Conservation (phyloP, 2,113 vertebrate genomes). For the Raphicerus campestris region DNA sequence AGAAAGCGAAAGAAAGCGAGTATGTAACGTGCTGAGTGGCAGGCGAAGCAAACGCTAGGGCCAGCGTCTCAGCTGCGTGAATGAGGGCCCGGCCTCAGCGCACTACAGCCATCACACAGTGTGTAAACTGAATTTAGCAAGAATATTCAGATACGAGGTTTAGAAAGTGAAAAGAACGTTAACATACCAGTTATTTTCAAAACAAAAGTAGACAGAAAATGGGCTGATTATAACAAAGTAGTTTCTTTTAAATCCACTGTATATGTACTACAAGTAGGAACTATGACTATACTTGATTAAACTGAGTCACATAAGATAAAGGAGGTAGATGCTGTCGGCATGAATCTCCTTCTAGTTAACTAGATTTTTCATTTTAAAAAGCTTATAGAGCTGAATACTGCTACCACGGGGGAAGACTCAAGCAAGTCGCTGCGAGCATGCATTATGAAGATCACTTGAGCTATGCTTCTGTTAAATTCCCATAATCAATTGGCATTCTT, state of each 20-base stretch:
- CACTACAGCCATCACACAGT: not conserved
- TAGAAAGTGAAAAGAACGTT: not conserved
- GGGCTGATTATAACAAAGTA: not conserved
- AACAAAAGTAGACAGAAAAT: not conserved
- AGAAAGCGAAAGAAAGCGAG: not conserved
- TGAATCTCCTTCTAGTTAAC: slow-evolving; percentile 26
- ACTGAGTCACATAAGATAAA: not conserved
- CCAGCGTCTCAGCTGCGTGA: not conserved
- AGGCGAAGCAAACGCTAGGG: not conserved
- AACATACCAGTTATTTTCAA: not conserved
- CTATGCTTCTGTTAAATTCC: slow-evolving; percentile 31
- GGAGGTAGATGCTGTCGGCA: not conserved
- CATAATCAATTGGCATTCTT: slow-evolving; percentile 45
- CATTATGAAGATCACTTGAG: slow-evolving; percentile 17
- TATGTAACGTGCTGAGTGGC: not conserved
- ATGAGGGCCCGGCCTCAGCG: not conserved
- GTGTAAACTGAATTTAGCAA: not conserved
- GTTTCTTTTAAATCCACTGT: slow-evolving; percentile 18
- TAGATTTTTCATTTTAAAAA: slow-evolving; percentile 45
- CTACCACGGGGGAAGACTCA: not conserved
- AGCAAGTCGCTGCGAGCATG: not conserved
- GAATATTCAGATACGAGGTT: not conserved
- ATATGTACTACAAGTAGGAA: not conserved
- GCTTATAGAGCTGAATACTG: not conserved
- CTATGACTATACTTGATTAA: not conserved